phyloP scores from a whole-genome alignment of 2,797 vertebrate species.

The Forpus xanthops region DNA sequence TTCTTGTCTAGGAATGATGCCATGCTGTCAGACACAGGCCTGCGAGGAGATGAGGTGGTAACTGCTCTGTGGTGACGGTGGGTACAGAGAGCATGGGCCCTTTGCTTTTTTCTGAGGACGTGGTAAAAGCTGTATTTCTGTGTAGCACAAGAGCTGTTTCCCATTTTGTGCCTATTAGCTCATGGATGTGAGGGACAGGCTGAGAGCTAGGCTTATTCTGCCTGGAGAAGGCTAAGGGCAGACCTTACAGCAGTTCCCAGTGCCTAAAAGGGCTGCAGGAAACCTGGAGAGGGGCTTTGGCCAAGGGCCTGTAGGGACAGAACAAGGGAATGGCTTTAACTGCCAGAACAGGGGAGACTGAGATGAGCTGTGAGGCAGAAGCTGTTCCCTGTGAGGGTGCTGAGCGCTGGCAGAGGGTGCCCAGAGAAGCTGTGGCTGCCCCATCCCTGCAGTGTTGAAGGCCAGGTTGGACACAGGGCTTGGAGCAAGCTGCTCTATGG shows the following conservation, averaged over 20 bases:
- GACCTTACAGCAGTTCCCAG: background rate
- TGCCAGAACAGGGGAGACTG: no score
- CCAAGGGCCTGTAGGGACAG: background rate
- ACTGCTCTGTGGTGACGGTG: background rate
- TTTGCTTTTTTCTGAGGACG: background rate
- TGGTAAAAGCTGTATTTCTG: background rate
- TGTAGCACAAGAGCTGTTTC: background rate
- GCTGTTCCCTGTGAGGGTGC: no score
- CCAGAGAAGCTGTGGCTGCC: no score
- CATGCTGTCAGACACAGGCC: background rate
- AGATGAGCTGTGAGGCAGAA: no score
- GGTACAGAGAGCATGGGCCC: rapidly evolving
- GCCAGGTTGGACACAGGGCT: no score
- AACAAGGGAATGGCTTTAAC: background rate
- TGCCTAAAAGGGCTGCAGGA: background rate
- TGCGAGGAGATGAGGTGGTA: background rate
- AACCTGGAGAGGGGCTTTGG: background rate
- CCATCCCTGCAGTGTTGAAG: no score
- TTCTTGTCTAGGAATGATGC: background rate
- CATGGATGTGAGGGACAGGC: rapidly evolving
- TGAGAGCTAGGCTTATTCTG: background rate
- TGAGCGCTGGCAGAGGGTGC: no score
- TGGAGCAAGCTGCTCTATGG: no score
- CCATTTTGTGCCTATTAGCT: background rate
- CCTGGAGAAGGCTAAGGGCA: background rate